Evolutionary conservation across 1,140 invertebrate genomes (phyloP), one percentile per base, ranked within the genome.

Genomic region (Brachionus koreanus): DNA sequence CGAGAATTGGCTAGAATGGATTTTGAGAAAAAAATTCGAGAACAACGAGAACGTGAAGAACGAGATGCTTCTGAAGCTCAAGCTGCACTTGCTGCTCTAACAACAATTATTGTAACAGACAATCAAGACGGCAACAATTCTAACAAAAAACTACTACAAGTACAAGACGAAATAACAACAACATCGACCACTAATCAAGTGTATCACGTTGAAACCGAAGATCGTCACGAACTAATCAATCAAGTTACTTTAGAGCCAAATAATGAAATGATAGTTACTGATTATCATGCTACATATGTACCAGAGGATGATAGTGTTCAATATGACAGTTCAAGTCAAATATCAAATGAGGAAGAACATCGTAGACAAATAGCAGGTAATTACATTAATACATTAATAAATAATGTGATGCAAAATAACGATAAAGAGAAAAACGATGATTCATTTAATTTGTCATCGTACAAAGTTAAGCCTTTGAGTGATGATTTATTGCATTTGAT

Each of bases 321-420:
- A 9, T 74, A 43, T 25, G 69, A 74, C 19, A 29, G 16, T 5
- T 23, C 37, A 29, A 74, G 69, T 74, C 69, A 74, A 74, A 29
- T 33, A 46, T 74, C 69, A 25, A 19, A 46, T 19, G 69, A 74
- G 19, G 69, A 74, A 10, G 69, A 74, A 25, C 16, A 46, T 29
- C 69, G 69, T 46, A 42, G 69, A 12, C 19, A 43, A 42, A 19
- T 61, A 19, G 76, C 76, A 65, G 61, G 76, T 79, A 79, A 79
- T 37, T 77, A 77, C 37, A 77, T 13, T 33, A 57, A 77, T 42
- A 52, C 74, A 23, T 33, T 77, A 57, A 46, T 77, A 77, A 49
- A 19, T 77, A 76, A 76, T 10, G 74, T 57, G 19, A 52, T 29
- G 74, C 23, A 12, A 57, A 19, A 6, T 12, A 72, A 49, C 16